Base-by-base conservation (phyloP, 2,797 vertebrate species). In the Euphonia xanthogaster region DNA sequence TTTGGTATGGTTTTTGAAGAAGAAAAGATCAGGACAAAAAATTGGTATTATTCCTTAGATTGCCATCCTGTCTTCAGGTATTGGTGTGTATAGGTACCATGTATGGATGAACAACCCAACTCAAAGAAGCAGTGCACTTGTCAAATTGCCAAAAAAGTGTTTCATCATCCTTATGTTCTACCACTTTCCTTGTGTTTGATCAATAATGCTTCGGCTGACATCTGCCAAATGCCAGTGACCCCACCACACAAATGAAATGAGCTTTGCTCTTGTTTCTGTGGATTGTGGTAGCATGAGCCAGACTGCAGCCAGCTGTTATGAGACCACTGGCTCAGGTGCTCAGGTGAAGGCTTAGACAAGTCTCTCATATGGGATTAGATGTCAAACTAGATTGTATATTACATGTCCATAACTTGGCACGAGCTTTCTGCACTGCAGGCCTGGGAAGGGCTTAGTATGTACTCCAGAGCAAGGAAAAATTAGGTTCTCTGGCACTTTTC, bases 311-410 rank as follows among this genome's bases (percentile, higher is more conserved):
- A 88, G 61, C 40, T 63, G 54, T n/a, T 75, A 2, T 0, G 27
- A 58, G 37, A 22, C 39, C 17, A 0, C 12, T 9, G 30, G 18
- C 30, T 44, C 12, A 1, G 17, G 23, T n/a, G n/a, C 67, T 60
- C 1, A 0, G 31, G 16, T 61, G 40, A 57, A 65, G 63, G 7
- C 22, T 67, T 30, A 0, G 5, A 3, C 7, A 5, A 45, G 50
- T 72, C 22, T 24, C 37, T 60, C 14, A 4, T 5, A 7, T 2
- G 17, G 35, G 63, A 76, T 50, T 93, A 50, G 62, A 58, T 54
- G 76, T 79, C 76, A 80, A 17, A 11, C 25, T 70, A 13, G 19
- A 62, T 42, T 73, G 40, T 51, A 0, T 55, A 21, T 76, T 86
- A 37, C 5, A 3, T 10, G 12, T 35, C 44, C 3, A 2, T 39